Conservation (phyloP, 2,797 vertebrate species). For the Carcharodon carcharias region DNA sequence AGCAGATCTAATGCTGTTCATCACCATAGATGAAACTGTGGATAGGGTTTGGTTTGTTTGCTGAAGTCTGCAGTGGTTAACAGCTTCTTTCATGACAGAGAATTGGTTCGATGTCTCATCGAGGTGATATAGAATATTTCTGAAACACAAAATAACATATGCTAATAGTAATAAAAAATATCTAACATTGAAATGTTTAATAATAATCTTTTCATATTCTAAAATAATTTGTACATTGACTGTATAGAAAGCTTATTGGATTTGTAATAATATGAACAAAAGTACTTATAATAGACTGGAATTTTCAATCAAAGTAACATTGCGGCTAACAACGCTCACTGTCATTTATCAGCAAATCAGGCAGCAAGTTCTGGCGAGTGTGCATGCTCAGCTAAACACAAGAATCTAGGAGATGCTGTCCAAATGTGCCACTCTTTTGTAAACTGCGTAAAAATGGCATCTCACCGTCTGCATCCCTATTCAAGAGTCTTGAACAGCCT, state of each 20-base stretch:
- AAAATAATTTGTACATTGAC: neutral
- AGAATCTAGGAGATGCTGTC: neutral
- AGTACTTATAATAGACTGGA: neutral
- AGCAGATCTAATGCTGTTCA: slow-evolving; percentile 73
- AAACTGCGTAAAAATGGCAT: neutral
- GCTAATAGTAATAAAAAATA: neutral
- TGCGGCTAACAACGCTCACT: neutral
- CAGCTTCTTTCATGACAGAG: slow-evolving; percentile 68
- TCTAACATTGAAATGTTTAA: neutral
- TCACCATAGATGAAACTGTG: slow-evolving; percentile 68
- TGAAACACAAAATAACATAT: slow-evolving; percentile 49
- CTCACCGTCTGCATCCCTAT: neutral
- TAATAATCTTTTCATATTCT: neutral
- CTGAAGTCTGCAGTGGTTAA: slow-evolving; percentile 54
- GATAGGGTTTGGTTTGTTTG: slow-evolving; percentile 59
- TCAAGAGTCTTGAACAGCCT: neutral
- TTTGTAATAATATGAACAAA: neutral
- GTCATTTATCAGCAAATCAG: neutral
- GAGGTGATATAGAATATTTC: slow-evolving; percentile 82
- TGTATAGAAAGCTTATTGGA: neutral
- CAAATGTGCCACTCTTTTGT: neutral
- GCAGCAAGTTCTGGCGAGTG: neutral
- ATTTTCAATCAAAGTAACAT: neutral
- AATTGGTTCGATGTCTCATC: slow-evolving; percentile 66
- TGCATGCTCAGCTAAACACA: neutral